phyloP scores from a whole-genome alignment of 2,113 vertebrate species.

The Hippocampus barbouri region DNA sequence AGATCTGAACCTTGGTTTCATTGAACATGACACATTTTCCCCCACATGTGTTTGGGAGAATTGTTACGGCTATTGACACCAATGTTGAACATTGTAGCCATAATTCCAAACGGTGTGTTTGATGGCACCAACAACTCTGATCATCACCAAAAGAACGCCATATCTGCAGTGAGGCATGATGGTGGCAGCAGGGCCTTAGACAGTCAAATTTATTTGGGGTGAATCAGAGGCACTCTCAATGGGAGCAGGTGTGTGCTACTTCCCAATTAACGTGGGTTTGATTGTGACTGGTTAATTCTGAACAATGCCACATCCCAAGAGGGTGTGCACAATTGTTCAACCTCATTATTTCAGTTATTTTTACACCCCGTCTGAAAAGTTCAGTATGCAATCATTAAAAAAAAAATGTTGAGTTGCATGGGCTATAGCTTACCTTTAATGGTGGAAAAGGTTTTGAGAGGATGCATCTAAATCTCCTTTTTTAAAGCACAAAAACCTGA shows the following conservation, averaged over 20 bases:
- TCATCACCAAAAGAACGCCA: no score
- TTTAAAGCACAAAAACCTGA: not conserved
- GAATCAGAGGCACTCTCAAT: not conserved
- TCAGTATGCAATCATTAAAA: not conserved
- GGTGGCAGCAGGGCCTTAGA: no score
- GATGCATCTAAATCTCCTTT: not conserved
- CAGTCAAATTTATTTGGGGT: not conserved
- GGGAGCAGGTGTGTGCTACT: not conserved
- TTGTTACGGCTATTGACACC: not conserved
- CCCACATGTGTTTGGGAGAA: no score
- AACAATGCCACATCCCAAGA: no score
- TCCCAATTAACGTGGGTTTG: not conserved
- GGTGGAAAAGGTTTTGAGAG: not conserved
- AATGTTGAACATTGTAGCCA: not conserved
- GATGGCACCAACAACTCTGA: no score
- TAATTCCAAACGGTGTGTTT: not conserved
- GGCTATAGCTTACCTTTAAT: not conserved
- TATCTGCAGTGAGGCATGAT: no score
- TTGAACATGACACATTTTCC: no score
- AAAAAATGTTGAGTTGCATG: not conserved
- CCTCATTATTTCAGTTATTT: not conserved
- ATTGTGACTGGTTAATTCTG: not conserved
- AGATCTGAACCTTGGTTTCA: no score
- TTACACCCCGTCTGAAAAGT: not conserved
- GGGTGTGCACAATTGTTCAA: not conserved